Conservation (phyloP, 2,888 invertebrate species). For the Tuta absoluta region DNA sequence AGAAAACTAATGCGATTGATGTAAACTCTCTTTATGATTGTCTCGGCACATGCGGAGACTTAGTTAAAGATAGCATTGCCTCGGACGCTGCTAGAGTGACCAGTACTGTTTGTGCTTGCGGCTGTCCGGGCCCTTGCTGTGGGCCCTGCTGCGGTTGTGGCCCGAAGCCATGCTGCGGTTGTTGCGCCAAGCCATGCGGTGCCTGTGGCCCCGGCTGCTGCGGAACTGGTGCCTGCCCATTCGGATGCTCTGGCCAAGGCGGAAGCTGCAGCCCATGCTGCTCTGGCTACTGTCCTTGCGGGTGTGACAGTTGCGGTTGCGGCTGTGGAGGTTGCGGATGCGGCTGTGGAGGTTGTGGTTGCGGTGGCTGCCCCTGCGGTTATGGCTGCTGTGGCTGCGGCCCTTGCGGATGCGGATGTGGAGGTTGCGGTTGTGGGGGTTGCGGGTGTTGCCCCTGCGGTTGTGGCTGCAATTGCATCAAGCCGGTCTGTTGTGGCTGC, state of each 20-base stretch:
- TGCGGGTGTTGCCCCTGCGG: neutral
- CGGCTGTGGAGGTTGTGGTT: neutral
- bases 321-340: neutral
- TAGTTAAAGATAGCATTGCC: too few relatives aligned
- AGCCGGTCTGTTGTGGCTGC: too few relatives aligned
- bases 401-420: neutral
- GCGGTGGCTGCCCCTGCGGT: neutral
- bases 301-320: neutral
- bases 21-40: too few relatives aligned
- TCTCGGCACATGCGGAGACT: too few relatives aligned
- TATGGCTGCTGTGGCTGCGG: neutral
- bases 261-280: neutral
- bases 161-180: neutral
- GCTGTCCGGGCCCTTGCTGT: neutral
- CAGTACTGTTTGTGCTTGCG: neutral
- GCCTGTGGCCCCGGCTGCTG: neutral
- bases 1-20: too few relatives aligned
- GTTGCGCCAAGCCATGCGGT: neutral
- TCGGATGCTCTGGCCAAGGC: neutral
- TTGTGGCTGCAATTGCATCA: too few relatives aligned
- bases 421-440: neutral
- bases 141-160: neutral
- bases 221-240: neutral
- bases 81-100: neutral
- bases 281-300: neutral